Evolutionary conservation across 2,888 invertebrate genomes (phyloP), one percentile per base, ranked within the genome.

Genomic region (Frankliniella intonsa): DNA sequence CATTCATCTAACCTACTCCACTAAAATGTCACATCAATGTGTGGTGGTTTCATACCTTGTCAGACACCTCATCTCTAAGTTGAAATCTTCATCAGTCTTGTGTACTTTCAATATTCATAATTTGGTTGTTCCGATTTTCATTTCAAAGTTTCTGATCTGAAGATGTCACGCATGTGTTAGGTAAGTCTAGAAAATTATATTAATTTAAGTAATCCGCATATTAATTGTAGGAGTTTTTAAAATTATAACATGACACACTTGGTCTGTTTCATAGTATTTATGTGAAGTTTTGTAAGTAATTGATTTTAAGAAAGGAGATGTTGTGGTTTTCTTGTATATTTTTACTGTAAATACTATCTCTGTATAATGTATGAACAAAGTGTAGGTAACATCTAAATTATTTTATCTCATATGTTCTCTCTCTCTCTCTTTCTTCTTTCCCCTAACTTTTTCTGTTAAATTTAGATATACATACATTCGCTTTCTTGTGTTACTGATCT

Each of bases 311-410:
- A 22, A 19, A 69, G 22, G 38, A 69, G 22, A 22, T 69, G 0
- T 69, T 25, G 25, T 76, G 62, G 7, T 76, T 76, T 10, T 25
- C 69, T 76, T 76, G 69, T 76, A 76, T 25, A 76, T 25, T 25
- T 17, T 62, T 7, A 19, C 17, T 62, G n/a, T 62, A 17, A 1
- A 55, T 55, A 55, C 17, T 65, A n/a, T 69, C 25, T 76, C 22
- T 76, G 12, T 76, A 76, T 76, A 76, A 22, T 25, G 69, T 76
- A 76, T 9, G 69, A 76, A 76, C 69, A 76, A 76, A 76, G 12
- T 62, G 12, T 76, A 76, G 22, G 12, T 76, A 76, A 76, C 22
- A 9, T 25, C 10, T 76, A 76, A 76, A 76, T 76, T 76, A 76
- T 76, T 76, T 76, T 76, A 76, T 76, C 22, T 22, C 69, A 25